Evolutionary conservation across 2,888 invertebrate species (phyloP).

Genomic region (Pristionchus exspectatus): DNA sequence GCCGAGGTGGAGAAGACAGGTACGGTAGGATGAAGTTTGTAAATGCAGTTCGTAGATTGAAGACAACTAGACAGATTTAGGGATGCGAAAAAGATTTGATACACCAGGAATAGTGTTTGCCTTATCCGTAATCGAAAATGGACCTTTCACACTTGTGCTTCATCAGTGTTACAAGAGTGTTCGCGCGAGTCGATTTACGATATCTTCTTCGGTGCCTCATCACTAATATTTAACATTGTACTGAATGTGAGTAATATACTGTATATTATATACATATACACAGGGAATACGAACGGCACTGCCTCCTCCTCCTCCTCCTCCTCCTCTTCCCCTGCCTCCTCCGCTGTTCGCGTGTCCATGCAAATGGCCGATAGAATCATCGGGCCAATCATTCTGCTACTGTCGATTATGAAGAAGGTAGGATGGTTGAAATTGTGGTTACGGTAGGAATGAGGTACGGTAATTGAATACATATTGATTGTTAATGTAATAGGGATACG

Average conservation of each 20-base stretch:
- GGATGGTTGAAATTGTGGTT: not conserved
- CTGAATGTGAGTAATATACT: not conserved
- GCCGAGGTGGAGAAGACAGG: slow-evolving; percentile 55
- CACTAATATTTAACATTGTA: not conserved
- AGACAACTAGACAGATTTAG: not conserved
- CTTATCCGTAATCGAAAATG: not conserved
- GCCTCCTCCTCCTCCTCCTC: not conserved
- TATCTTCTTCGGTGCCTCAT: not conserved
- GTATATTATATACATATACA: not conserved
- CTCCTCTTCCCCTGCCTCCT: not conserved
- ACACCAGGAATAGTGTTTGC: not conserved
- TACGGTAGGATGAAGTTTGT: slow-evolving; percentile 16
- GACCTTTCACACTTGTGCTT: not conserved
- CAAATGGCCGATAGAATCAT: slow-evolving; percentile 18
- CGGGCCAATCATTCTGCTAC: slow-evolving; percentile 57
- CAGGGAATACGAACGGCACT: not conserved
- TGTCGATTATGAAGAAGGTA: slow-evolving; percentile 67
- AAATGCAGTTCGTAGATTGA: not conserved
- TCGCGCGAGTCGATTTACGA: not conserved
- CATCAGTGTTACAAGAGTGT: not conserved
- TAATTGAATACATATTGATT: not conserved
- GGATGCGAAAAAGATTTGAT: not conserved
- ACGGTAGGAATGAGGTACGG: not conserved
- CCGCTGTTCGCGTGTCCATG: not conserved
- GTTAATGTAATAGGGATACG: not conserved